Base-by-base conservation (phyloP, 2,113 vertebrate genomes). In the Brachypteracias leptosomus region DNA sequence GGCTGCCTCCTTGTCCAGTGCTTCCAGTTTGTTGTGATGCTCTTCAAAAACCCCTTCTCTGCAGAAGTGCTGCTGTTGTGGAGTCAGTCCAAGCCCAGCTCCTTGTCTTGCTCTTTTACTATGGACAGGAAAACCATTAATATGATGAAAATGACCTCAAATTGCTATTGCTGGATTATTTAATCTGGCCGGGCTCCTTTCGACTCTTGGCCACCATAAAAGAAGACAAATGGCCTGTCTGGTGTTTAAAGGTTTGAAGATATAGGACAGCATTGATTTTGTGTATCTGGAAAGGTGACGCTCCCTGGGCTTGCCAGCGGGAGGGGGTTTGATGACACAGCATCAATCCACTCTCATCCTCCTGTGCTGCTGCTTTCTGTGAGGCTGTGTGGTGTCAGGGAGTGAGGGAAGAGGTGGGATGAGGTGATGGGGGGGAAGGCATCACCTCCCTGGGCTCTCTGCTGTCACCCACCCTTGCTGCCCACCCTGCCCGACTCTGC, bases 141-240 rank as follows among this genome's bases (percentile, higher is more conserved):
- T 71, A 66, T 63, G 72, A 61, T 44, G 80, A 79, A 85, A 91
- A 87, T 24, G 26, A 92, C 94, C 95, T 93, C 89, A 12, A 31
- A 58, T 68, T 51, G 68, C 76, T 75, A 1, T 66, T 33, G 22
- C 55, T 14, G 75, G 91, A 73, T 91, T 86, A 91, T 95, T 97
- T 92, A 92, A 94, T 75, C 55, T 26, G 72, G 65, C 86, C n/a
- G 1, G 31, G 63, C 72, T 90, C 83, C 72, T 90, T 78, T 36
- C 61, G 19, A 49, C 80, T 78, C 38, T 33, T 76, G 12, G 51
- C 51, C 58, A 61, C 96, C 16, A 2, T 68, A 92, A 95, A 88
- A n/a, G 8, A 89, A 97, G 97, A 96, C 79, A 84, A 95, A 96
- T 95, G 26, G 33, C 87, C 71, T 89, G 93, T 76, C 91, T 91